Percentiles rank a stretch among this genome's conserved stretches.
Evolutionary conservation across 2,113 vertebrate genomes (phyloP).

Genomic region (Xenus cinereus): DNA sequence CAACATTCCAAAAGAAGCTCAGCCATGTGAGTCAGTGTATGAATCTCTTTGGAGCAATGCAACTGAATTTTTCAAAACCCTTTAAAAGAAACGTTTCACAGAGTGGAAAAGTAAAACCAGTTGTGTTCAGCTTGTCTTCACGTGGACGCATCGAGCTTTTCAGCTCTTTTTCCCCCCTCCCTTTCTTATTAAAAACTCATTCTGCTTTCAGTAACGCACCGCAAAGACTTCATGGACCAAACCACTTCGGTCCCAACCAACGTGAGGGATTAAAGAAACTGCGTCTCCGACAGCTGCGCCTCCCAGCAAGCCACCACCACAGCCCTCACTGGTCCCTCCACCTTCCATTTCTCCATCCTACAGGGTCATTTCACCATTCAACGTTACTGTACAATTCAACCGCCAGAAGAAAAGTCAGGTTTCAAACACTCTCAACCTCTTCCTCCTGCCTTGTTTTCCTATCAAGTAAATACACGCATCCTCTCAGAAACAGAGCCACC

Average conservation of each 20-base stretch:
- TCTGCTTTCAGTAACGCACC: neutral
- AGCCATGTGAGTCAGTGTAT: neutral
- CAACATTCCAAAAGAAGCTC: neutral
- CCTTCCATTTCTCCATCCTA: neutral
- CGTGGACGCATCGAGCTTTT: neutral
- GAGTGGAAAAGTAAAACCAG: neutral
- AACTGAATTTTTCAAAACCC: neutral
- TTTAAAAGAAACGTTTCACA: neutral
- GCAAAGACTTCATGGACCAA: neutral
- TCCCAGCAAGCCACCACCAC: neutral
- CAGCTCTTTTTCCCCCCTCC: neutral
- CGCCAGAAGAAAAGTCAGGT: neutral
- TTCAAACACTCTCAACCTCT: neutral
- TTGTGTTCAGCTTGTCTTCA: neutral
- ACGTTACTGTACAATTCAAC: neutral
- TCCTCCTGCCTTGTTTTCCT: neutral
- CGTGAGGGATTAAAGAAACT: neutral
- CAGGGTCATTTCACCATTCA: neutral
- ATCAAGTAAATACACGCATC: neutral
- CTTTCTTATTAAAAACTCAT: neutral
- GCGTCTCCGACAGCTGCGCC: neutral
- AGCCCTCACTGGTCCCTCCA: neutral
- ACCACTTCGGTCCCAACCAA: neutral
- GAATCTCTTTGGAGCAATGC: neutral
- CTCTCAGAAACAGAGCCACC: neutral